Evolutionary conservation across 2,113 vertebrate species (phyloP), one percentile per base, ranked within the genome.

Genomic region (Ictalurus punctatus): DNA sequence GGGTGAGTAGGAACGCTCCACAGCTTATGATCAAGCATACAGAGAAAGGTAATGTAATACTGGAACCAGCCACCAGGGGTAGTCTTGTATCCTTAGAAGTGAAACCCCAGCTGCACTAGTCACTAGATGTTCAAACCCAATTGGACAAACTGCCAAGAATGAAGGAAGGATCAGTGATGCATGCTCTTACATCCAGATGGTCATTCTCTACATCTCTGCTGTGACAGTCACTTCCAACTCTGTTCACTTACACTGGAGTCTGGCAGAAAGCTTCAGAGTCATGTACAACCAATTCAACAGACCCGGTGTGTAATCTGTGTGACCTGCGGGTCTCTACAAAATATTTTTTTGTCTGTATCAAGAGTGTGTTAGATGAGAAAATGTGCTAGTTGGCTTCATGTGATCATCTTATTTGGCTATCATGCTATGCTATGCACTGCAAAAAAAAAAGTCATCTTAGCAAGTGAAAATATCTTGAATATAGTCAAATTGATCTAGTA

Each of bases 231-330:
- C 84, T 58, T 86, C 79, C 73, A 79, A 40, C 54, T 86, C 67
- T 37, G 86, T 84, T 1, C 71, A 71, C 34, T 61, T 91, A 54
- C 58, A 30, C 23, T 90, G 37, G 86, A 86, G 37, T 80, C 44
- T 71, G 86, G 58, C 52, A 25, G 61, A 79, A 52, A 54, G 21
- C 30, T 89, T 89, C 69, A 89, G 85, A 81, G 83, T 89, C 30
- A 90, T 84, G 37, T 83, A 89, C 8, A 83, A 88, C 37, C 78
- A 83, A 9, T 89, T 89, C 37, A 30, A 87, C 61, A 80, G 85
- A 54, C 19, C 23, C 9, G 19, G 2, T 25, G 56, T 58, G 54
- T 37, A 34, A 34, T 82, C 30, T 82, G 37, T 34, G 56, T 69
- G 73, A 89, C 37, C 87, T 88, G 12, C 23, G 30, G 16, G 34